These are phyloP conservation scores for Ceratitis capitata DNA, from an alignment of 1,140 invertebrate genomes.

Conservation along the genomic window DNA sequence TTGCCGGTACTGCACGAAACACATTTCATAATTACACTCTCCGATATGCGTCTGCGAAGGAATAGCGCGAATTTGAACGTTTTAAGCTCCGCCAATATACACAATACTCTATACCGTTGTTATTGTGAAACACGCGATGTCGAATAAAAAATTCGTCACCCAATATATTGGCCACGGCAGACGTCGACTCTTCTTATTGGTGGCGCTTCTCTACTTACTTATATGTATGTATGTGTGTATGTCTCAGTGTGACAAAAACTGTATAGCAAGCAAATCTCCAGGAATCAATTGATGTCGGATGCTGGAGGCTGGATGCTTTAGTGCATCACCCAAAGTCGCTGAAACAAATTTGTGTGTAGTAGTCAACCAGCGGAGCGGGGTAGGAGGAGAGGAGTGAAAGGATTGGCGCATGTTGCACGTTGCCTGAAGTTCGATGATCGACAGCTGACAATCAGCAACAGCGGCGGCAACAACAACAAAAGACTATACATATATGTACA, in stretches of 20 bases:
- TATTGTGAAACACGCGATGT: no score
- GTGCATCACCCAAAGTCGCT: no score
- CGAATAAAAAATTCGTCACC: not conserved
- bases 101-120: not conserved
- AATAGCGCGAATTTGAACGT: not conserved
- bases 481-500: not conserved
- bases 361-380: no score
- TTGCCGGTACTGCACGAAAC: not conserved
- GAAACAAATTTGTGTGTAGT: no score
- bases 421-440: not conserved
- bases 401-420: not conserved
- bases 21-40: not conserved
- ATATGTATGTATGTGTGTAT: no score
- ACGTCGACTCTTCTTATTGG: not conserved
- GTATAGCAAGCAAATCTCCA: not conserved
- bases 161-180: not conserved
- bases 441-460: not conserved
- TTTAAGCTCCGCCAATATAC: not conserved
- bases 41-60: not conserved
- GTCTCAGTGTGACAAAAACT: not conserved
- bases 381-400: no score
- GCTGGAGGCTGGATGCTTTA: no score
- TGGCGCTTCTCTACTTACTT: not conserved
- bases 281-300: not conserved
- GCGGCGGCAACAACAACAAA: not conserved